Conservation (phyloP, 2,888 invertebrate genomes). For the Pharmacophagus antenor region DNA sequence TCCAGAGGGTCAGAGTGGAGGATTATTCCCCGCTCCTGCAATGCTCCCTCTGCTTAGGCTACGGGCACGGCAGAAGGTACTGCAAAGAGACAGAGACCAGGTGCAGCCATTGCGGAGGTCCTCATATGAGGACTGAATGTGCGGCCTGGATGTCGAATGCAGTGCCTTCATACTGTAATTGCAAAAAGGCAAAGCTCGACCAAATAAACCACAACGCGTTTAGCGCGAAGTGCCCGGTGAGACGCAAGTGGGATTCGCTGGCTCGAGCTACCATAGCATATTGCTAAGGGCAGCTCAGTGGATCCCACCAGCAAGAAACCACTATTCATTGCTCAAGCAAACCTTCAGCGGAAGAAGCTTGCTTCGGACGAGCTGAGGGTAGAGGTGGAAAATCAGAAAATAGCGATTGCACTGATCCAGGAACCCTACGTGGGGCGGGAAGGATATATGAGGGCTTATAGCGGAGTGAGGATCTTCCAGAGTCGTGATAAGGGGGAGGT, state of each 20-base stretch:
- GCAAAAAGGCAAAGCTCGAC: background rate
- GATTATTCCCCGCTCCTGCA: no score
- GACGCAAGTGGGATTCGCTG: no score
- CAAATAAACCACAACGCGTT: background rate
- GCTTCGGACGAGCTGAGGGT: background rate
- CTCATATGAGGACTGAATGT: background rate
- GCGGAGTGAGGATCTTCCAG: background rate
- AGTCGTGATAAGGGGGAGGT: background rate
- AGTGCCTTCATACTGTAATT: background rate
- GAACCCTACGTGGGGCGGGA: background rate
- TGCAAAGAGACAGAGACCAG: background rate
- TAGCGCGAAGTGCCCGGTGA: background rate
- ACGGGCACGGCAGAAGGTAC: no score
- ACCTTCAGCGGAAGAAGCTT: background rate
- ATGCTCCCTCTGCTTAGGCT: no score
- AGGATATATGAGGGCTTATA: background rate
- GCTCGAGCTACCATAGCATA: no score
- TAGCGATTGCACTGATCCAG: background rate
- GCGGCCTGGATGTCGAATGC: background rate
- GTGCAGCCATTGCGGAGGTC: conserved; percentile 1
- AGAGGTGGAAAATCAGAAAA: background rate
- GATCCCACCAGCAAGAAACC: no score
- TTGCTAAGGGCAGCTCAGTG: background rate
- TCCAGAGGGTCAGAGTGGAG: no score
- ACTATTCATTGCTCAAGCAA: background rate